phyloP scores from a whole-genome alignment of 1,140 invertebrate genomes.

The Sycophaga agraensis region DNA sequence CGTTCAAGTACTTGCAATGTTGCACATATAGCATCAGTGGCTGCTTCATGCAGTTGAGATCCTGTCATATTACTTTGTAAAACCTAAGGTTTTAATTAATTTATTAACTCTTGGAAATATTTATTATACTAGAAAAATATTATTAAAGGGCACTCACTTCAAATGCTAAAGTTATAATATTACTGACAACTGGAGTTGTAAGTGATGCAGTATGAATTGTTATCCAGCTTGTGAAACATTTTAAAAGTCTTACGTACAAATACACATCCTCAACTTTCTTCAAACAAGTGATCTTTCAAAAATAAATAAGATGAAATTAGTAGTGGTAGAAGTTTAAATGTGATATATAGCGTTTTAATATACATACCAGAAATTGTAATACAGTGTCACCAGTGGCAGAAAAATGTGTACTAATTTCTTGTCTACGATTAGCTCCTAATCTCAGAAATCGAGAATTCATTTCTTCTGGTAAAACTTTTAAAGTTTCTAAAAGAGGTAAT shows the following conservation, averaged over 20 bases:
- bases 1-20: slow-evolving; percentile 79
- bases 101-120: not conserved
- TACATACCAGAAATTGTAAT: slow-evolving; percentile 72
- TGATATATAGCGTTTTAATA: not conserved
- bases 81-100: slow-evolving; percentile 43
- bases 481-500: slow-evolving; percentile 85
- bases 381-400: slow-evolving; percentile 67
- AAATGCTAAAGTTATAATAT: slow-evolving; percentile 51
- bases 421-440: slow-evolving; percentile 86
- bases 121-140: slow-evolving; percentile 7
- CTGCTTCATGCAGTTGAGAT: slow-evolving; percentile 81
- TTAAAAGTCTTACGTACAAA: slow-evolving; percentile 66
- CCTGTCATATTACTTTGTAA: slow-evolving; percentile 66
- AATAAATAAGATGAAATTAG: no score
- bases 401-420: slow-evolving; percentile 80
- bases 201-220: slow-evolving; percentile 71
- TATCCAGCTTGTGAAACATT: slow-evolving; percentile 81
- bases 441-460: slow-evolving; percentile 77
- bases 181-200: slow-evolving; percentile 56
- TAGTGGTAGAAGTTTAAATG: not conserved
- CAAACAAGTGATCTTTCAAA: slow-evolving; percentile 67
- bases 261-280: slow-evolving; percentile 61
- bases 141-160: slow-evolving; percentile 47
- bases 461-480: slow-evolving; percentile 96
- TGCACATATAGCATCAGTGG: slow-evolving; percentile 88